A percentile compares a stretch with the other conserved stretches of the same genome.
These are phyloP conservation scores for Trimorus sp. DNA, from an alignment of 2,888 invertebrate genomes.

Conservation along the genomic window DNA sequence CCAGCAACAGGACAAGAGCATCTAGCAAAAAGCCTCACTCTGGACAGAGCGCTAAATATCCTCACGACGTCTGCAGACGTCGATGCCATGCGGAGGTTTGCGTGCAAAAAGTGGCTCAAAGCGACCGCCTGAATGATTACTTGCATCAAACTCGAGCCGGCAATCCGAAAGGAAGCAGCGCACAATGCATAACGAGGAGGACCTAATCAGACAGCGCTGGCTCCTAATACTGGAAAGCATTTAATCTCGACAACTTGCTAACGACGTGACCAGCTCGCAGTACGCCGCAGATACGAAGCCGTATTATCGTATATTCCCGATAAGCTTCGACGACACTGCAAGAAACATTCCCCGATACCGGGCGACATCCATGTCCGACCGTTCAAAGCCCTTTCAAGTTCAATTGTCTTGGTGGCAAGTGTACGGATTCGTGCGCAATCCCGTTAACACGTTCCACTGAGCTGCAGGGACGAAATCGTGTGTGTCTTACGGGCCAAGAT, in stretches of 20 bases:
- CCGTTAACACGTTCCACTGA: slow-evolving; percentile 62
- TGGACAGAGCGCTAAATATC: no score
- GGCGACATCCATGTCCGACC: slow-evolving; percentile 68
- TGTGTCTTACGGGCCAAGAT: slow-evolving; percentile 62
- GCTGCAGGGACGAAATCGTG: slow-evolving; percentile 57
- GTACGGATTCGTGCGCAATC: slow-evolving; percentile 54
- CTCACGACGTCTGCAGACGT: background rate
- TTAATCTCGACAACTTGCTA: slow-evolving; percentile 81
- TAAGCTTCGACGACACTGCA: slow-evolving; percentile 76
- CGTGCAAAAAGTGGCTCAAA: slow-evolving; percentile 25
- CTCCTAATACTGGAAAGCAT: slow-evolving; percentile 80
- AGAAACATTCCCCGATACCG: slow-evolving; percentile 79
- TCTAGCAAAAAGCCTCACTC: no score
- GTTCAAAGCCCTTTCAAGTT: slow-evolving; percentile 64
- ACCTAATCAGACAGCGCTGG: slow-evolving; percentile 77
- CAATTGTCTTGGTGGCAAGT: slow-evolving; percentile 64
- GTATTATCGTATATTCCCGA: slow-evolving; percentile 78
- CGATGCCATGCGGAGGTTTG: background rate
- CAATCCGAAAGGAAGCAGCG: slow-evolving; percentile 15
- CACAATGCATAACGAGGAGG: slow-evolving; percentile 52
- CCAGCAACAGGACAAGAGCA: no score
- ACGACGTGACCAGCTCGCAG: slow-evolving; percentile 80
- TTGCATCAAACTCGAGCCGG: slow-evolving; percentile 3
- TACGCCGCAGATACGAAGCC: slow-evolving; percentile 41
- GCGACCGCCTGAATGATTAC: slow-evolving; percentile 30